Evolutionary conservation across 1,140 invertebrate species (phyloP), one percentile per base, ranked within the genome.

Genomic region (Magallana ariakensis): DNA sequence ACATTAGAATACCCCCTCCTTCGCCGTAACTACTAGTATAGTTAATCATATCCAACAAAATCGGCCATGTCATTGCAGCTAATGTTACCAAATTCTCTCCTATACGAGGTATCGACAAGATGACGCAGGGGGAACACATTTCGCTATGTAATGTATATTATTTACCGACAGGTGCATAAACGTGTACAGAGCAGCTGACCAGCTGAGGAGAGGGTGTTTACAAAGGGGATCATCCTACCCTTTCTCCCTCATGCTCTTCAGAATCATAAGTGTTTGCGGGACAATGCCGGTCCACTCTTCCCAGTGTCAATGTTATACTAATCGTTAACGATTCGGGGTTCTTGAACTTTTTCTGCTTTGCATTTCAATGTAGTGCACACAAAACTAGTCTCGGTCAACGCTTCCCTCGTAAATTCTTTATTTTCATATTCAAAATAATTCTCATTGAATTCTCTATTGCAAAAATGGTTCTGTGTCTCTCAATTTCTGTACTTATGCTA

Each of bases 331-430:
- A 33, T 75, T 26, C 22, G 13, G 66, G 66, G 66, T 75, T 75
- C 22, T 75, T 75, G 66, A 33, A 75, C 66, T 26, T 26, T 13
- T 13, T 2, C 11, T 75, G 33, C 22, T 75, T 75, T 75, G 66
- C 66, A 75, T 75, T 75, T 75, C 66, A 75, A 75, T 75, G 15
- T 4, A 75, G 66, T 26, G 33, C 26, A 75, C 22, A 75, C 22
- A 75, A 75, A 66, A 19, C 15, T 22, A 26, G 22, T 75, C 15
- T 75, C 66, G 9, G 66, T 33, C 66, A 26, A 75, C 33, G 66
- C 33, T 75, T 75, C 66, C 33, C 22, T 75, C 26, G 11, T 75
- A 19, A 46, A 46, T 46, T 46, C 33, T 5, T 46, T 46, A 46
- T 46, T 46, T 46, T 5, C 9, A 26, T 75, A 33, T 46, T 46